Evolutionary conservation across 2,888 invertebrate species (phyloP), one percentile per base, ranked within the genome.

Genomic region (Dicyrtomina minuta): DNA sequence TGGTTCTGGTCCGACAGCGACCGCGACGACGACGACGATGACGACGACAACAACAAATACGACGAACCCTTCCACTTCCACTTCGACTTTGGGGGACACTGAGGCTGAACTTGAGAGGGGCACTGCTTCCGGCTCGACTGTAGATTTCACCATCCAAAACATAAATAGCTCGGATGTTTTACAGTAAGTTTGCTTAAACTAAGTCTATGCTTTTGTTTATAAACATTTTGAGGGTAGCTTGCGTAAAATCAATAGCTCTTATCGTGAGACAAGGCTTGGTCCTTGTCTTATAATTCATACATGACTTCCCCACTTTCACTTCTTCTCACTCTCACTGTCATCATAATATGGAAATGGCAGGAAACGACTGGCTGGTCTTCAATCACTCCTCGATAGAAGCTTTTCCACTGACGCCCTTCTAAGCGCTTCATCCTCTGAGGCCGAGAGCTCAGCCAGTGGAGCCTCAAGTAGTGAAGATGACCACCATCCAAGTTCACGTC

Each of bases 361-460:
- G 72, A 71, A 72, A 51, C 58, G 75, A 49, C 72, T 77, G 20
- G 72, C 67, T 33, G 68, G 59, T 55, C 62, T 72, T 60, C 74
- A 75, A 68, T 75, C 74, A 70, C 71, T 72, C 39, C 68, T 55
- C 10, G 72, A 71, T 49, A 72, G 72, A 65, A 74, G 66, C 59
- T 68, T 68, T 41, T 60, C 71, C 39, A 27, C 72, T 12, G 71
- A 70, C n/a, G 71, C 72, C 20, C 41, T 62, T 59, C n/a, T 58
- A 53, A 73, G 75, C 70, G 73, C 70, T 60, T 73, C 74, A n/a
- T 75, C 74, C 49, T 74, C 75, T 49, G 67, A 70, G 39, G 70
- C 66, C 20, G 72, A 71, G 20, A 27, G 33, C n/a, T 49, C 62
- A 33, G 70, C 55, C n/a, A 73, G 72, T 68, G 61, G 62, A 49